Evolutionary conservation across 2,113 vertebrate species (phyloP), one percentile per base, ranked within the genome.

Genomic region (Gallinago media): DNA sequence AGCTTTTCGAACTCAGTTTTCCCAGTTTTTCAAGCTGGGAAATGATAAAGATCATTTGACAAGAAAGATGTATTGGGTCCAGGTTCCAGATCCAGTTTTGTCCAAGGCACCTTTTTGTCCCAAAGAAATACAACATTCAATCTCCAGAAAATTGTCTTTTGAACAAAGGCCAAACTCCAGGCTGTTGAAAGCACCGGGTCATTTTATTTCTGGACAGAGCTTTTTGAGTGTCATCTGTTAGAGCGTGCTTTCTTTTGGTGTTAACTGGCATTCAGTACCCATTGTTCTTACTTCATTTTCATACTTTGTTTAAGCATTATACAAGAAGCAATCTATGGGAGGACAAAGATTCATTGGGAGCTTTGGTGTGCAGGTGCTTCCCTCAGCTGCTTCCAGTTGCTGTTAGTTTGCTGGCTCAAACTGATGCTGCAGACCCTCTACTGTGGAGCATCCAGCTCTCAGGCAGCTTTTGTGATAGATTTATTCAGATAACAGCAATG

Each of bases 281-380:
- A 34, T 20, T 81, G 19, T 15, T 82, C 38, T 62, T 63, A 46
- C 17, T 34, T 42, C 42, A 50, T 77, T 70, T 40, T 66, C 18
- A 4, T 72, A 31, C 9, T 25, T 34, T 0, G 0, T 66, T 68
- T 34, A 4, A 44, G 22, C 31, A 19, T 15, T 27, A 21, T 2
- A 3, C n/a, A 47, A 62, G n/a, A 44, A 77, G 15, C 11, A 50
- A 15, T 29, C 46, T 50, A 6, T 54, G 68, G 70, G 11, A 8
- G 31, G n/a, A 46, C 34, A 62, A 62, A 58, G 9, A 46, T 42
- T 54, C 38, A 15, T 0, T 42, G 25, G 22, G 15, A 20, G 15
- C 19, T 81, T 38, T 49, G 75, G 20, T 6, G 34, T 36, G 29
- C 47, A 67, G 26, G 16, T 47, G 31, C 59, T 80, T 84, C 36